Conservation (phyloP, 2,797 vertebrate species). For the Trematomus bernacchii region DNA sequence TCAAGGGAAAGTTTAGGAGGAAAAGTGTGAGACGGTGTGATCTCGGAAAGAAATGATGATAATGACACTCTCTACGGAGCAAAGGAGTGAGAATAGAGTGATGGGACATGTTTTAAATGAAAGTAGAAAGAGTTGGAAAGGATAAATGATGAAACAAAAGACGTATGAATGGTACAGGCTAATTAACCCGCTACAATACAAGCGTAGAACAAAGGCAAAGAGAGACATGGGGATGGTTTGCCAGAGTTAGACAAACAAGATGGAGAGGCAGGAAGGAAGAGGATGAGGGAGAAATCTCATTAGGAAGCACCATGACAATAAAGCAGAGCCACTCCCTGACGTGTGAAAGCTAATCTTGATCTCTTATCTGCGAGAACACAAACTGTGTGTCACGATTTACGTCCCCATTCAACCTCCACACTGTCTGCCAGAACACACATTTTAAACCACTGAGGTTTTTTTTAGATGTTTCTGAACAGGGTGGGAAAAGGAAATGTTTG, state of each 20-base stretch:
- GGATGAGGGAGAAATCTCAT: slow-evolving; percentile 13
- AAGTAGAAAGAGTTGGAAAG: slow-evolving; percentile 3
- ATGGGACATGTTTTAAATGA: slow-evolving; percentile 10
- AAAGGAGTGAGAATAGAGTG: slow-evolving; percentile 33
- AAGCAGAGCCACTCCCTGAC: slow-evolving; percentile 14
- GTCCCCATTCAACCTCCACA: neutral
- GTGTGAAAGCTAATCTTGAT: slow-evolving; percentile 33
- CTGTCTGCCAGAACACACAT: neutral
- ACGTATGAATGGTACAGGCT: neutral
- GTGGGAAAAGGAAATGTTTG: neutral
- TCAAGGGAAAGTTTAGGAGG: slow-evolving; percentile 19
- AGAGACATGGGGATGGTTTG: neutral
- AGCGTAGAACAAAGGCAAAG: neutral
- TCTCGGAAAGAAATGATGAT: slow-evolving; percentile 4
- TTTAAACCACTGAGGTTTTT: neutral
- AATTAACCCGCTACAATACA: slow-evolving; percentile 2
- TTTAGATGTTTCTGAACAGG: neutral
- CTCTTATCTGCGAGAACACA: slow-evolving; percentile 11
- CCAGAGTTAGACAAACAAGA: neutral
- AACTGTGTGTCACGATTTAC: neutral
- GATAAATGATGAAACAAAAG: neutral
- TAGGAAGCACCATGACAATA: slow-evolving; percentile 7
- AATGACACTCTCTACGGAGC: slow-evolving; percentile 24
- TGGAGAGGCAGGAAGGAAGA: slow-evolving; percentile 10
- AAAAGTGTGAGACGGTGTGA: neutral